phyloP scores from a whole-genome alignment of 2,113 vertebrate species.

The Megaptera novaeangliae region DNA sequence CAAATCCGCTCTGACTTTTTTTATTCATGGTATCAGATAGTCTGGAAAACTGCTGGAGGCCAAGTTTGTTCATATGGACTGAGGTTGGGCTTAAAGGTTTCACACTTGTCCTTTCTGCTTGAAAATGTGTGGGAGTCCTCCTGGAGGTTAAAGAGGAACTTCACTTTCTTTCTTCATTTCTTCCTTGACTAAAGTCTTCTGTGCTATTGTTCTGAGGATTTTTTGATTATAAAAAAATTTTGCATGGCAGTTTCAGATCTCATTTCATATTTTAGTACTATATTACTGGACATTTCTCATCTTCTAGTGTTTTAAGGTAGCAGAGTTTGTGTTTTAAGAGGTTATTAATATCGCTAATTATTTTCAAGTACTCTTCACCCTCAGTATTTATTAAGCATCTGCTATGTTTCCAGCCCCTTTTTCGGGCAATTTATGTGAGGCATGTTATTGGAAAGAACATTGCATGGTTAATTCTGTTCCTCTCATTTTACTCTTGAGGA shows the following conservation, averaged over 20 bases:
- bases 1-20: neutral
- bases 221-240: neutral
- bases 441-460: neutral
- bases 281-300: neutral
- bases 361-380: neutral
- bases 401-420: neutral
- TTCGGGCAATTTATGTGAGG: neutral
- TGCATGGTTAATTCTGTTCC: neutral
- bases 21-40: neutral
- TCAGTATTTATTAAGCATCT: neutral
- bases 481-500: neutral
- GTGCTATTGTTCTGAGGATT: neutral
- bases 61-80: rapidly evolving
- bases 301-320: neutral
- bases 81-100: neutral
- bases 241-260: neutral
- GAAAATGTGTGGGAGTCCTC: too few relatives aligned
- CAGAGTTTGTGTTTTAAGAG: neutral
- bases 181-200: neutral
- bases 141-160: neutral
- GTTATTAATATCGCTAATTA: neutral
- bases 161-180: neutral
- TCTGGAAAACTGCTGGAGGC: neutral
- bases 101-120: neutral
- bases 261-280: neutral